phyloP scores from a whole-genome alignment of 92 coral and sea anemone species.

The Epizoanthus illoricatus region DNA sequence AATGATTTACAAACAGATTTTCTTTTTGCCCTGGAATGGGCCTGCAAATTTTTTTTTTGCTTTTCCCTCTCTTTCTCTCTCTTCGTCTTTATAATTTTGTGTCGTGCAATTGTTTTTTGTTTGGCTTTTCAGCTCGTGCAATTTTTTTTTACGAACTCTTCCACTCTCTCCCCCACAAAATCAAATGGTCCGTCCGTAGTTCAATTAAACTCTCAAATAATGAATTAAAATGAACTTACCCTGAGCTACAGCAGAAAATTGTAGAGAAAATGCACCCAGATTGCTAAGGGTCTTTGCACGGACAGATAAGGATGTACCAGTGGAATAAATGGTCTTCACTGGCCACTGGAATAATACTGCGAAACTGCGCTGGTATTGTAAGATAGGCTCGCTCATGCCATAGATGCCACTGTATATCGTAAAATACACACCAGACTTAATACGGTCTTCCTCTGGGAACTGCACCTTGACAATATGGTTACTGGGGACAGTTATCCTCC shows the following conservation, averaged over 20 bases:
- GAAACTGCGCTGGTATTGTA: background rate
- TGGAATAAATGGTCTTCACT: background rate
- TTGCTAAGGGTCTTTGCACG: background rate
- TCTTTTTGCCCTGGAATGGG: too few relatives aligned
- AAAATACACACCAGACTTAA: background rate
- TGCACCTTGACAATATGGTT: constrained; percentile 28
- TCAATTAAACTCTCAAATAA: too few relatives aligned
- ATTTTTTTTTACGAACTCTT: too few relatives aligned
- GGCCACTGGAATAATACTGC: background rate
- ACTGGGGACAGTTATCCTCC: constrained; percentile 22
- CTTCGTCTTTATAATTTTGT: too few relatives aligned
- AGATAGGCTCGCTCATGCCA: constrained; percentile 13
- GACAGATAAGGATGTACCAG: constrained; percentile 16
- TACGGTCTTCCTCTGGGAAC: background rate
- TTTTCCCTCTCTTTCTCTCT: too few relatives aligned
- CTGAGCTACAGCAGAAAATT: background rate
- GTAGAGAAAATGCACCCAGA: background rate
- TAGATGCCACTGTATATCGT: constrained; percentile 14
- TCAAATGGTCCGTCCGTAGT: too few relatives aligned
- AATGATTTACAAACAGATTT: too few relatives aligned
- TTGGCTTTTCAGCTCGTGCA: too few relatives aligned
- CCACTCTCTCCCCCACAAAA: too few relatives aligned
- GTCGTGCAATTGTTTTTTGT: too few relatives aligned
- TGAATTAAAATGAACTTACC: background rate
- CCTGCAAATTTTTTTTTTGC: too few relatives aligned